Conservation (phyloP, 2,888 invertebrate species). For the Marasmarcha lunaedactyla region DNA sequence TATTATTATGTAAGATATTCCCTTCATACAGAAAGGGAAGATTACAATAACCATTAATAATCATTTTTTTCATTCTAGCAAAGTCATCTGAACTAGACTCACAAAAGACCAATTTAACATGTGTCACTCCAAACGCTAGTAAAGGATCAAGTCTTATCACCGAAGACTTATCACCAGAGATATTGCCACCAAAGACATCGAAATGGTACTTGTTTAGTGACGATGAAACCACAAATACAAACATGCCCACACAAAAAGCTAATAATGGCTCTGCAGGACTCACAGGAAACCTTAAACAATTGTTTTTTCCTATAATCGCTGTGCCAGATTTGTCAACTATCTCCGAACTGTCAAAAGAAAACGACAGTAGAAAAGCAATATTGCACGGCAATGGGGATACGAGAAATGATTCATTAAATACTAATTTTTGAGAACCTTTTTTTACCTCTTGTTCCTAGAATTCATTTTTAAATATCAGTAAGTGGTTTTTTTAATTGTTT, state of each 20-base stretch:
- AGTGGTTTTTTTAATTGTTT: not conserved
- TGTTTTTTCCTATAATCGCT: constrained; percentile 46
- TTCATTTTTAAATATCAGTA: not conserved
- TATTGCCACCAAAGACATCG: constrained; percentile 12
- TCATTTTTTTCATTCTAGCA: no score
- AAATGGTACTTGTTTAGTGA: constrained; percentile 52
- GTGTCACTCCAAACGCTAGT: no score
- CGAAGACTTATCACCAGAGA: constrained; percentile 43
- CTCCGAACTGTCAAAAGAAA: constrained; percentile 45
- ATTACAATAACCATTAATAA: no score
- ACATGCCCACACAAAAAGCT: constrained; percentile 13
- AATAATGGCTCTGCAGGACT: constrained; percentile 12
- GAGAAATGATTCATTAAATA: not conserved
- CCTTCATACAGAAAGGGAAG: no score
- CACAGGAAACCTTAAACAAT: constrained; percentile 36
- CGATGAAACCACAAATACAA: constrained; percentile 36
- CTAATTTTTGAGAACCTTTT: no score
- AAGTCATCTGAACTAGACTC: no score
- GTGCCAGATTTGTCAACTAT: constrained; percentile 54
- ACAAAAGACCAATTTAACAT: no score
- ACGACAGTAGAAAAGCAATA: constrained; percentile 25
- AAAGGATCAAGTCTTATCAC: constrained; percentile 26
- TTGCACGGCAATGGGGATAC: constrained; percentile 15
- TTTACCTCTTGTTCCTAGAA: not conserved
- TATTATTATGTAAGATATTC: no score